Evolutionary conservation across 2,888 invertebrate genomes (phyloP).

Genomic region (Byasa hedistus): DNA sequence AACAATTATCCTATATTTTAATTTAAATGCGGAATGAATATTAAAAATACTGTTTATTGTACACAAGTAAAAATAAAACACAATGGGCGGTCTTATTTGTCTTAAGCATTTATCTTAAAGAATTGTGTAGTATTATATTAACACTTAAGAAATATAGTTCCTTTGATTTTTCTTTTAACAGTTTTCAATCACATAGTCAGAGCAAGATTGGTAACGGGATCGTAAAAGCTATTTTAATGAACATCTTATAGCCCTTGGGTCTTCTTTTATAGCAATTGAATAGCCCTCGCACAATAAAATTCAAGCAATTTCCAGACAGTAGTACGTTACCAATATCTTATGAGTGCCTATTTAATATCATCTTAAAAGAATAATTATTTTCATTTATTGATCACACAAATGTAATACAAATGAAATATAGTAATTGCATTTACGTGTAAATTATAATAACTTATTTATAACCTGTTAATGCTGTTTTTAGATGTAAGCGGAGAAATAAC

Average conservation of each 20-base stretch:
- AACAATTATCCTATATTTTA: neutral
- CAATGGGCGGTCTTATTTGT: no score
- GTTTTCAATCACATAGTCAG: neutral
- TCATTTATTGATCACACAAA: neutral
- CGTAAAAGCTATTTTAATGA: slow-evolving; percentile 15
- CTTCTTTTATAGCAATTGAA: slow-evolving; percentile 7
- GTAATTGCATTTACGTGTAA: neutral
- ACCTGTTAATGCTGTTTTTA: no score
- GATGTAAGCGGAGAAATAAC: no score
- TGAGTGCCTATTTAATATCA: neutral
- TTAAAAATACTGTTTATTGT: no score
- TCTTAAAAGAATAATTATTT: slow-evolving; percentile 1
- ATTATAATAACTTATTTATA: no score
- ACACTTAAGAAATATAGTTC: neutral
- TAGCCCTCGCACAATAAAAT: neutral
- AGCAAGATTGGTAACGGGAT: slow-evolving; percentile 3
- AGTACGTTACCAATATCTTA: neutral
- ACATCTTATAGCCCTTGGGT: slow-evolving; percentile 3
- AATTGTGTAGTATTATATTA: neutral
- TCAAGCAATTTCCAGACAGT: slow-evolving; percentile 2
- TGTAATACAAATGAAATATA: neutral
- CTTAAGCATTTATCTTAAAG: no score
- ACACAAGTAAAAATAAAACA: no score
- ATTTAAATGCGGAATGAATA: neutral
- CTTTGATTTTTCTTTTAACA: neutral